phyloP scores from a whole-genome alignment of 2,888 invertebrate genomes.

The Rhingia campestris region DNA sequence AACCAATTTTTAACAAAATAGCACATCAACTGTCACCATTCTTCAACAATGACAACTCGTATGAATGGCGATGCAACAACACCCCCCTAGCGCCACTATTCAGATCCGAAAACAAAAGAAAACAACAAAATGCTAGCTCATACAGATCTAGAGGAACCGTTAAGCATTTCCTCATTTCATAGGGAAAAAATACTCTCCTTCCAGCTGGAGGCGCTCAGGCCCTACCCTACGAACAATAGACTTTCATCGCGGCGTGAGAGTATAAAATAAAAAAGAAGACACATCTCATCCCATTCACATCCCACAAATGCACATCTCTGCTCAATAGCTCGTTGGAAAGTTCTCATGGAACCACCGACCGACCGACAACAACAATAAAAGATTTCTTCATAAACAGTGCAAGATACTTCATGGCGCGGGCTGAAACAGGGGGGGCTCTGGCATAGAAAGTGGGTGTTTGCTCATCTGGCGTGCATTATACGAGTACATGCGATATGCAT shows the following conservation, averaged over 20 bases:
- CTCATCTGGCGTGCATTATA: constrained; percentile 1
- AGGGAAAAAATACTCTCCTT: constrained; percentile 9
- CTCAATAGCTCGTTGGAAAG: constrained; percentile 21
- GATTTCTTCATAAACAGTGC: neutral
- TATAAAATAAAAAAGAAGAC: neutral
- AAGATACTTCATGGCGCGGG: constrained; percentile 7
- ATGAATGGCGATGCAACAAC: too few species aligned
- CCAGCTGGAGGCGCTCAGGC: neutral
- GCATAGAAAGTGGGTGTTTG: neutral
- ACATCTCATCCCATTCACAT: constrained; percentile 42
- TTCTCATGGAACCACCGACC: constrained; percentile 12
- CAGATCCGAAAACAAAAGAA: neutral
- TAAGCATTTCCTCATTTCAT: constrained; percentile 44
- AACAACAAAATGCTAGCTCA: constrained; percentile 4
- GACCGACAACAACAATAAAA: constrained; percentile 17
- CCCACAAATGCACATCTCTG: constrained; percentile 25
- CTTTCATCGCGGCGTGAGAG: constrained; percentile 14
- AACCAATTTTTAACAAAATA: too few species aligned
- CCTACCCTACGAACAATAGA: constrained; percentile 32
- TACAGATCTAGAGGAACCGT: constrained; percentile 31
- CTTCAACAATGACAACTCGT: too few species aligned
- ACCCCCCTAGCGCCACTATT: neutral
- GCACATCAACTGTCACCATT: too few species aligned
- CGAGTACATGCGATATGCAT: neutral
- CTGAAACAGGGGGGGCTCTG: neutral